Evolutionary conservation across 2,113 vertebrate species (phyloP), one percentile per base, ranked within the genome.

Genomic region (Rhynchopsitta pachyrhyncha): DNA sequence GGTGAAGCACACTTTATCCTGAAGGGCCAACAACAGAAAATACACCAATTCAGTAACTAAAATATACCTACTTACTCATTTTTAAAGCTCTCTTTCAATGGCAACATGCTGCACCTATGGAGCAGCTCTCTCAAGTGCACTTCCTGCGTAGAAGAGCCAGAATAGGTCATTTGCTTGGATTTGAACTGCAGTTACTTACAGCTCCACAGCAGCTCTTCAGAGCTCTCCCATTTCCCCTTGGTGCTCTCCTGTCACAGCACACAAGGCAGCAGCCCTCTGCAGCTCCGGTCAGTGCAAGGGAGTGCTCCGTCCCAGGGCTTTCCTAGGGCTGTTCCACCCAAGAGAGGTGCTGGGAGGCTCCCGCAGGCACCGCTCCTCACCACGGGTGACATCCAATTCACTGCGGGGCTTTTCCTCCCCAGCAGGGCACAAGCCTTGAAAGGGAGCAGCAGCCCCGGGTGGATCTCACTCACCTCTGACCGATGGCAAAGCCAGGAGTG

Each of bases 381-480:
- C 52, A 17, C 1, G 1, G 60, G 50, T 8, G 39, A 49, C 22
- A 15, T 15, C 9, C 17, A 22, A 42, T 7, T 7, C 39, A 31
- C 13, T 1, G 2, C 0, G 1, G 4, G 1, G 27, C n/a, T 28
- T 7, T 11, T 11, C 9, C 52, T 23, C 68, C 75, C 23, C 35
- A 20, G 44, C 57, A 31, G 20, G 14, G 42, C 14, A 24, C 37
- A 12, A 35, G 55, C 15, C 33, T 23, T 13, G 18, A 33, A 10
- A 46, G 33, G n/a, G 42, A 7, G 25, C 31, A 55, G 71, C 71
- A 71, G 52, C 17, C 12, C 46, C 4, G 39, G 11, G 52, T 2
- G 5, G 20, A 1, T 11, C 1, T 2, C 5, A 13, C 71, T 50
- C 7, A 57, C 53, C 53, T 25, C 16, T 11, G 23, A 3, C 1